A percentile compares a stretch with the other conserved stretches of the same genome.
Evolutionary conservation across 2,113 vertebrate genomes (phyloP).

Genomic region (Lucifuga dentata): DNA sequence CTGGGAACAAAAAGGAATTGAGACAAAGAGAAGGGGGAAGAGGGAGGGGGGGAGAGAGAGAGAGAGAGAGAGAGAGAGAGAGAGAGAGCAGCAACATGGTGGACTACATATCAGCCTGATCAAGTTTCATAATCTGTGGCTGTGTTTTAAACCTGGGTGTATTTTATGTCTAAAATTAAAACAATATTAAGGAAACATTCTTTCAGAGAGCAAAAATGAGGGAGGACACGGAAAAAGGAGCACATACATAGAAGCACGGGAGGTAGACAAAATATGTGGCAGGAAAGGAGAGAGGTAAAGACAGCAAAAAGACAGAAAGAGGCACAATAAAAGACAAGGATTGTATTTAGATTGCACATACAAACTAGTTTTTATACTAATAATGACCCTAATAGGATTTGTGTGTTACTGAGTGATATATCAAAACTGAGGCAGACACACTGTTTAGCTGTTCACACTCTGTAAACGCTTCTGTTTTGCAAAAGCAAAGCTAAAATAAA

Average conservation of each 20-base stretch:
- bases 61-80: neutral
- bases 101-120: neutral
- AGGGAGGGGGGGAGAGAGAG: neutral
- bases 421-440: neutral
- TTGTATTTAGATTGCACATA: no score
- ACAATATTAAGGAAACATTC: slow-evolving; percentile 21
- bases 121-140: neutral
- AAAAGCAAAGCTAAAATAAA: neutral
- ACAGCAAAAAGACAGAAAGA: neutral
- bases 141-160: slow-evolving; percentile 15
- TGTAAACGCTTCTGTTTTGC: slow-evolving; percentile 1
- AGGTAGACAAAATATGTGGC: neutral
- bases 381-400: no score
- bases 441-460: neutral
- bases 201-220: slow-evolving; percentile 24
- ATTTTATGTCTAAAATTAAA: slow-evolving; percentile 20
- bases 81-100: no score
- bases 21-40: neutral
- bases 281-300: neutral
- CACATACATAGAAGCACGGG: no score
- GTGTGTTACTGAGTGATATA: neutral
- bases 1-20: slow-evolving; percentile 6
- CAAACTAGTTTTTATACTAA: no score
- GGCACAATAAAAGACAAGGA: neutral
- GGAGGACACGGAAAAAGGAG: slow-evolving; percentile 10